These are phyloP conservation scores for Xenopus borealis DNA, from an alignment of 2,113 vertebrate genomes.

Conservation along the genomic window DNA sequence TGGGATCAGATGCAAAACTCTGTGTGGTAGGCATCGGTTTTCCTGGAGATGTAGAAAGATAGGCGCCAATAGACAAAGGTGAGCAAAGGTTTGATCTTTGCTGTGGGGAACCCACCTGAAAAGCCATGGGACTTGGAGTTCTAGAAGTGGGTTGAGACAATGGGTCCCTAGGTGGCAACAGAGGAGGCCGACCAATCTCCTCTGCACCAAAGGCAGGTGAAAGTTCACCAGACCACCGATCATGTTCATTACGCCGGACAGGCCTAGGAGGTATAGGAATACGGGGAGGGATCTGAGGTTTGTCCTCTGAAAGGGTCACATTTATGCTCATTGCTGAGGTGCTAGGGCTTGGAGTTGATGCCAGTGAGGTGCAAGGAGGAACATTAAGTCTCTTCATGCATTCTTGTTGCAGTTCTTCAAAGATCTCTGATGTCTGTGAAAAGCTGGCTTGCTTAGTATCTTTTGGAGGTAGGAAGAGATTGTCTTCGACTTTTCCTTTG, in stretches of 20 bases:
- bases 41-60: slow-evolving; percentile 86
- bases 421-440: slow-evolving; percentile 84
- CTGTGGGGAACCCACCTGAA: slow-evolving; percentile 75
- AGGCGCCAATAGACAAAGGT: slow-evolving; percentile 57
- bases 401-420: slow-evolving; percentile 91
- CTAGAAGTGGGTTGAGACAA: slow-evolving; percentile 84
- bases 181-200: slow-evolving; percentile 73
- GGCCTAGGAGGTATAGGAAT: slow-evolving; percentile 89
- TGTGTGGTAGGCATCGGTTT: slow-evolving; percentile 95
- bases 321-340: slow-evolving; percentile 3
- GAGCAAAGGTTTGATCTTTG: slow-evolving; percentile 61
- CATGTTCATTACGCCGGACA: slow-evolving; percentile 66
- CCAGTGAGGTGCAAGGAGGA: slow-evolving; percentile 49
- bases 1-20: slow-evolving; percentile 93
- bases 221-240: slow-evolving; percentile 77
- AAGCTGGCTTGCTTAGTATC: slow-evolving; percentile 66
- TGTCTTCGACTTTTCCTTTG: slow-evolving; percentile 71
- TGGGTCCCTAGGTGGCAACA: slow-evolving; percentile 87
- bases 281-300: slow-evolving; percentile 87
- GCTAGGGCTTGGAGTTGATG: slow-evolving; percentile 63
- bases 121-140: slow-evolving; percentile 86
- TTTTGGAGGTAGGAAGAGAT: slow-evolving; percentile 79
- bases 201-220: slow-evolving; percentile 70
- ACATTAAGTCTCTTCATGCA: slow-evolving; percentile 89
- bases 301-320: slow-evolving; percentile 67